Evolutionary conservation across 2,888 invertebrate species (phyloP), one percentile per base, ranked within the genome.

Genomic region (Esperia sulphurella): DNA sequence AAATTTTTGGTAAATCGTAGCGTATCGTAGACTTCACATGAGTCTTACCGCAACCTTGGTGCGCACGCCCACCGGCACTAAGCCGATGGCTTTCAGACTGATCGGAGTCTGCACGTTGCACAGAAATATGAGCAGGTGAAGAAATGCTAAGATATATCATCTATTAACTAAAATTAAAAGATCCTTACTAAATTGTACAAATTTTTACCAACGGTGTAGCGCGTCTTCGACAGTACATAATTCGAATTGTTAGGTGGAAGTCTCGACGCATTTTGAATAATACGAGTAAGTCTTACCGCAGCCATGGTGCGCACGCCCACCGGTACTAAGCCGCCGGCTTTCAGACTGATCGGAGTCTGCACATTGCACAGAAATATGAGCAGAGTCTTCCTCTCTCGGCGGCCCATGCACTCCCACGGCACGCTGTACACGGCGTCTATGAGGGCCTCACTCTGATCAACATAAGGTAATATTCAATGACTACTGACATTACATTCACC

Each of bases 1-100:
- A n/a, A n/a, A n/a, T n/a, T n/a, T n/a, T n/a, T n/a, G n/a, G n/a
- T n/a, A n/a, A n/a, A n/a, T n/a, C n/a, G n/a, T n/a, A n/a, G n/a
- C n/a, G n/a, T n/a, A n/a, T n/a, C n/a, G n/a, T n/a, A n/a, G n/a
- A n/a, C n/a, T n/a, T n/a, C n/a, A n/a, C n/a, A n/a, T n/a, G n/a
- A n/a, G n/a, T 9, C 31, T 31, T 31, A 31, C 31, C 31, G 31
- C 8, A 10, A 8, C 31, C 31, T 5, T 31, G 10, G 31, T 31
- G 31, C 31, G 31, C 10, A 41, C 14, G 21, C 28, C 7, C 6
- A 14, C 13, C 2, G 14, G 38, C 38, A 38, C 13, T 4, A 38
- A 14, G 38, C 38, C 38, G 1, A 38, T 7, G 7, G 38, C 38
- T 12, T 12, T 69, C 63, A 65, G 45, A 9, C 45, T 43, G 41